phyloP scores from a whole-genome alignment of 2,797 vertebrate genomes.

The Myotis planiceps region DNA sequence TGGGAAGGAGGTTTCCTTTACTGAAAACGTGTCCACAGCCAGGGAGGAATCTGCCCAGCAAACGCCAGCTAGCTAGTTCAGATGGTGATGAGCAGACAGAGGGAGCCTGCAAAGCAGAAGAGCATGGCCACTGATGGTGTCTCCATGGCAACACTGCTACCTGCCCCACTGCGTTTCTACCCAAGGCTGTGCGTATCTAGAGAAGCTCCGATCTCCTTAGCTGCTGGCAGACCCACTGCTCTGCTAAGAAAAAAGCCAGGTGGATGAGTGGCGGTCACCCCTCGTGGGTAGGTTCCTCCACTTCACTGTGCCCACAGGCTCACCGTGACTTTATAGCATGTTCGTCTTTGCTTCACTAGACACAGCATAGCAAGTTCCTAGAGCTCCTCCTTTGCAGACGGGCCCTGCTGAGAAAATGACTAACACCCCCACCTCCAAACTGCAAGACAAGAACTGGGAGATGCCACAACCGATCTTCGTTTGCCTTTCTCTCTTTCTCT shows the following conservation, averaged over 20 bases:
- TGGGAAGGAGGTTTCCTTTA: neutral
- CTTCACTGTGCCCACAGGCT: conserved; percentile 2
- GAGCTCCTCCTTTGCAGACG: neutral
- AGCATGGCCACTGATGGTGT: conserved; percentile 60
- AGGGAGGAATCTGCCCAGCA: conserved; percentile 34
- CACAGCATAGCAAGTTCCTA: neutral
- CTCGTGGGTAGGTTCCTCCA: neutral
- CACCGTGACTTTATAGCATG: conserved; percentile 21
- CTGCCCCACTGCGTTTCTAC: conserved; percentile 51
- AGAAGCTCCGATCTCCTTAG: conserved; percentile 38
- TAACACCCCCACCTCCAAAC: neutral
- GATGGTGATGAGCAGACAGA: conserved; percentile 35
- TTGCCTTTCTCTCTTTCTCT: neutral
- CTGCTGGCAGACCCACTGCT: neutral
- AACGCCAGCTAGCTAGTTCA: conserved; percentile 43
- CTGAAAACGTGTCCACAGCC: neutral
- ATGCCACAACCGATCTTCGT: neutral
- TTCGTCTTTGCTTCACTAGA: conserved; percentile 12
- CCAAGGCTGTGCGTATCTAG: conserved; percentile 21
- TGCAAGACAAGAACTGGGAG: neutral
- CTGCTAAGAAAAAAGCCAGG: conserved; percentile 49
- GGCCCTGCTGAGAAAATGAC: neutral
- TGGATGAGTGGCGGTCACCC: neutral
- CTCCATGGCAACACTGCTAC: conserved; percentile 72
- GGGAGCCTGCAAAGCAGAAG: conserved; percentile 55